A percentile compares a stretch with the other conserved stretches of the same genome.
Evolutionary conservation across 2,888 invertebrate genomes (phyloP).

Genomic region (Geotrupes spiniger): DNA sequence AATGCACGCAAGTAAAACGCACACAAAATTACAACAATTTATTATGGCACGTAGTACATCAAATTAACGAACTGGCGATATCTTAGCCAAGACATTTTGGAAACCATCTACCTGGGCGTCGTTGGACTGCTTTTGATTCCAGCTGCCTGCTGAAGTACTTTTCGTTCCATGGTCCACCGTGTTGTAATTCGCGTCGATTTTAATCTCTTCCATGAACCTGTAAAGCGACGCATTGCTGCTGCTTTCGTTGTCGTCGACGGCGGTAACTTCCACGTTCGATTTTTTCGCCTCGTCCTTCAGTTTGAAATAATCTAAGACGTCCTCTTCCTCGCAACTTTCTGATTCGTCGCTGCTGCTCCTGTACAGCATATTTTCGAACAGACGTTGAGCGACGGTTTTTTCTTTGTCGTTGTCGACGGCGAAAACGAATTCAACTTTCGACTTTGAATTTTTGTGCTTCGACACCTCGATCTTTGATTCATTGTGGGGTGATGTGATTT

Average conservation of each 20-base stretch:
- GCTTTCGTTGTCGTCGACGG: conserved; percentile 21
- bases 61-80: conserved; percentile 11
- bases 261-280: conserved; percentile 8
- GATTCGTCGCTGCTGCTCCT: conserved; percentile 29
- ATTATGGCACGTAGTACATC: too few species aligned
- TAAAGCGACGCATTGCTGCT: conserved; percentile 41
- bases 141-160: background rate
- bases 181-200: conserved; percentile 14
- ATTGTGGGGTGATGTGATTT: background rate
- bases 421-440: conserved; percentile 27
- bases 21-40: too few species aligned
- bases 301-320: conserved; percentile 22
- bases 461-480: conserved; percentile 1
- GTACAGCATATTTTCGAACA: conserved; percentile 39
- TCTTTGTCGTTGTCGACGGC: conserved; percentile 20
- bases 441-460: background rate
- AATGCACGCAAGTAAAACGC: too few species aligned
- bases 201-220: conserved; percentile 42
- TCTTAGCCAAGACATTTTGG: conserved; percentile 14
- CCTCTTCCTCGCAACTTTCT: conserved; percentile 17
- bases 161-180: background rate
- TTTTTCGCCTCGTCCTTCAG: conserved; percentile 23
- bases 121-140: conserved; percentile 5
- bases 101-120: background rate
- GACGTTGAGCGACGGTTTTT: conserved; percentile 31